Evolutionary conservation across 2,797 vertebrate species (phyloP).

Genomic region (Chelon auratus): DNA sequence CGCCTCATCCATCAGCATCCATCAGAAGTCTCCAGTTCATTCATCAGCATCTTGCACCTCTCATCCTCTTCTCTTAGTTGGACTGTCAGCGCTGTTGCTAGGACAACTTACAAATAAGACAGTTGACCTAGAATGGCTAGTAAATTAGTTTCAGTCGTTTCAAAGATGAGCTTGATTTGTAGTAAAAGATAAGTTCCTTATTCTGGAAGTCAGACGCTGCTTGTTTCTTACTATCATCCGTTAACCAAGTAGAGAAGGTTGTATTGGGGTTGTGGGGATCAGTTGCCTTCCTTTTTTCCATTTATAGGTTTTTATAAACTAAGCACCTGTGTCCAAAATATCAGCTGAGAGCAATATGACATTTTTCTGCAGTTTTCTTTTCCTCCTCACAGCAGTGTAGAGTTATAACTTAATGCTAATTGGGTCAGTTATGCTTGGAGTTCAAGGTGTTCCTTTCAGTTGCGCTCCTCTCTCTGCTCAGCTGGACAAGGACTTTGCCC

Average conservation of each 20-base stretch:
- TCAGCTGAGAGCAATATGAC: constrained; percentile 14
- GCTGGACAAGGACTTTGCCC: constrained; percentile 94
- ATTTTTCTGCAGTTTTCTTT: constrained; percentile 31
- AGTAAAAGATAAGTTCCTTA: neutral
- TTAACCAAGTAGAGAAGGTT: no score
- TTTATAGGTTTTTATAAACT: neutral
- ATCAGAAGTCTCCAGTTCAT: constrained; percentile 20
- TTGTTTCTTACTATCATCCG: neutral
- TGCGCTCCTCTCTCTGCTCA: constrained; percentile 94
- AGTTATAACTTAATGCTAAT: constrained; percentile 35
- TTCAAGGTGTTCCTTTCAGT: constrained; percentile 91
- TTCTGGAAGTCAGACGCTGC: neutral
- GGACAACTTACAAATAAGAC: constrained; percentile 30
- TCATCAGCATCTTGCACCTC: constrained; percentile 40
- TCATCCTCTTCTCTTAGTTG: constrained; percentile 37
- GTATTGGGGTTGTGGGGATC: neutral
- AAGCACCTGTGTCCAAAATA: constrained; percentile 6
- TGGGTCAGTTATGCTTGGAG: constrained; percentile 47
- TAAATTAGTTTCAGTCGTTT: neutral
- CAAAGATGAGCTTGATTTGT: constrained; percentile 21
- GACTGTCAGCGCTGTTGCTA: constrained; percentile 91
- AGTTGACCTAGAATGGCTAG: constrained; percentile 1
- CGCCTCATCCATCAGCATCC: constrained; percentile 15
- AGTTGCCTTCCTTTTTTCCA: neutral
- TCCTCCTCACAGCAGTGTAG: constrained; percentile 24